Percentiles rank a stretch among this genome's conserved stretches.
Evolutionary conservation across 2,888 invertebrate genomes (phyloP).

Genomic region (Didymodactylos carnosus): DNA sequence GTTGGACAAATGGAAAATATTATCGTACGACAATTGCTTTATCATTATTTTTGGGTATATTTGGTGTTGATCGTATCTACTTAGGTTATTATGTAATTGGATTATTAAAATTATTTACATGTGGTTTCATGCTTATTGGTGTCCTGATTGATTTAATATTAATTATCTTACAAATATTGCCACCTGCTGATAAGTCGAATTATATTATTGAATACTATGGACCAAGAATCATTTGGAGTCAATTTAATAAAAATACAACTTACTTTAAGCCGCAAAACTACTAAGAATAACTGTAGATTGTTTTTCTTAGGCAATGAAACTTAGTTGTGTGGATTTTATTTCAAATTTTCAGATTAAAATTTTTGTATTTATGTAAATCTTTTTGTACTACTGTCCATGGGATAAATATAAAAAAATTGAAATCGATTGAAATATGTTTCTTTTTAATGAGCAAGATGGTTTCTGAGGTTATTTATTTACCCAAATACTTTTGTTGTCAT

Average conservation of each 20-base stretch:
- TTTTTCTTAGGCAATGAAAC: too few relatives aligned
- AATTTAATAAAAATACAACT: constrained; percentile 4
- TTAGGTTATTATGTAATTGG: constrained; percentile 48
- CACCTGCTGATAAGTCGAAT: constrained; percentile 78
- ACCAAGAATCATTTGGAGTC: constrained; percentile 52
- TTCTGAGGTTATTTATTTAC: too few relatives aligned
- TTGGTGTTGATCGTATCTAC: constrained; percentile 88
- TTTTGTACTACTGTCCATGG: too few relatives aligned
- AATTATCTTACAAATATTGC: constrained; percentile 40
- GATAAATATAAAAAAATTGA: too few relatives aligned
- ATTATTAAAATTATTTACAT: constrained; percentile 72
- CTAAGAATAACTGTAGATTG: too few relatives aligned
- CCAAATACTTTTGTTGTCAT: too few relatives aligned
- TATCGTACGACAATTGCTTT: constrained; percentile 46
- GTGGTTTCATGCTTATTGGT: constrained; percentile 81
- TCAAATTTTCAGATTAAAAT: too few relatives aligned
- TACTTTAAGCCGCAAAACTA: neutral
- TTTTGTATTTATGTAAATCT: too few relatives aligned
- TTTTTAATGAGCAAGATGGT: too few relatives aligned
- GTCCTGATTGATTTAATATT: constrained; percentile 63
- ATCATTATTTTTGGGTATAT: constrained; percentile 51
- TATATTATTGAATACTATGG: constrained; percentile 83
- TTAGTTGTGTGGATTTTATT: too few relatives aligned
- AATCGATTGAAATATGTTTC: too few relatives aligned
- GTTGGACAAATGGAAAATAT: constrained; percentile 63